Percentiles rank a stretch among this genome's conserved stretches.
Evolutionary conservation across 1,140 invertebrate species (phyloP).

Genomic region (Hormaphis cornu): DNA sequence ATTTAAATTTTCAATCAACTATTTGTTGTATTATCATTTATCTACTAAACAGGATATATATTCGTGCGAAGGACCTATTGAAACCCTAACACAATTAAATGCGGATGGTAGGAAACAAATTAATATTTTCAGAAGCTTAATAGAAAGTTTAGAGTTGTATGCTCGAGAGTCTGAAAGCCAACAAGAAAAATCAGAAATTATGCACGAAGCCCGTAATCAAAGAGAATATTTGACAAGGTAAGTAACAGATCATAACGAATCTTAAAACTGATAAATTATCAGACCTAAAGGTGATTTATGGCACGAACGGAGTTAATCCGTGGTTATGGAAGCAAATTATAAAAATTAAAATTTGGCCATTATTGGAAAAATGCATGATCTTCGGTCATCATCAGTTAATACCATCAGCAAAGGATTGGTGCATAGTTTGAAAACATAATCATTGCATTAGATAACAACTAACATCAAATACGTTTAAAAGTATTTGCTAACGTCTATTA

Average conservation of each 20-base stretch:
- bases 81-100: constrained; percentile 60
- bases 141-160: constrained; percentile 56
- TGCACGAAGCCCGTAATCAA: constrained; percentile 55
- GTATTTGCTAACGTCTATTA: no score
- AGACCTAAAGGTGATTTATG: no score
- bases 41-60: constrained; percentile 51
- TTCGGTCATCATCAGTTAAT: no score
- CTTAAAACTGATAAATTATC: background rate
- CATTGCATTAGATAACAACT: no score
- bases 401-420: no score
- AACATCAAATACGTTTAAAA: no score
- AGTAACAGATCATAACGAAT: background rate
- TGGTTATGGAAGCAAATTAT: no score
- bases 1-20: background rate
- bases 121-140: constrained; percentile 52
- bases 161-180: constrained; percentile 52
- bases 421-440: no score
- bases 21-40: background rate
- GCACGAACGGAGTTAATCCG: no score
- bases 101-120: constrained; percentile 59
- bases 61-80: constrained; percentile 55
- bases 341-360: no score
- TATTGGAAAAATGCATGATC: no score
- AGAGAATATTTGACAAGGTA: constrained; percentile 56
- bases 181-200: constrained; percentile 51